phyloP scores from a whole-genome alignment of 2,113 vertebrate species.

The Sinocyclocheilus anshuiensis region DNA sequence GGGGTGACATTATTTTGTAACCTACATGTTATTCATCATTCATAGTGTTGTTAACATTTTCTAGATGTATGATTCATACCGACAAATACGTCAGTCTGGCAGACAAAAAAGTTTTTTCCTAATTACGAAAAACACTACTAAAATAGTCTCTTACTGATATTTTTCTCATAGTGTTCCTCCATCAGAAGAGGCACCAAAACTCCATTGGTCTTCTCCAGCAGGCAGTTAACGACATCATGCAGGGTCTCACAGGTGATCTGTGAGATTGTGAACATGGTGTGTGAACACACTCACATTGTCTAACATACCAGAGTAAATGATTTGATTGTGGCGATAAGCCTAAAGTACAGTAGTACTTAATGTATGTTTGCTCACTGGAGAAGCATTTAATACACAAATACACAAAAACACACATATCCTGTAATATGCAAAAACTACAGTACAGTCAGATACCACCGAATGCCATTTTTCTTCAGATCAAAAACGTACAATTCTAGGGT shows the following conservation, averaged over 20 bases:
- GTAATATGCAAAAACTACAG: background rate
- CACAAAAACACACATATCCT: background rate
- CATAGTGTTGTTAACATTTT: background rate
- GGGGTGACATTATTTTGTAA: background rate
- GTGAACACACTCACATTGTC: background rate
- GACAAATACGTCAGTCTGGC: background rate
- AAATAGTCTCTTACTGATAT: slow-evolving; percentile 72
- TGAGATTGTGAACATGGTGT: background rate
- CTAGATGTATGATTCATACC: background rate
- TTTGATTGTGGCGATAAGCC: background rate
- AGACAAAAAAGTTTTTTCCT: background rate
- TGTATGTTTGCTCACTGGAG: background rate
- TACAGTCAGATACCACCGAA: background rate
- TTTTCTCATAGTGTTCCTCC: slow-evolving; percentile 76
- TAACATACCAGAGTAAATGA: background rate
- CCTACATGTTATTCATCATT: background rate
- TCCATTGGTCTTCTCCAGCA: slow-evolving; percentile 71
- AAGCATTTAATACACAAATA: slow-evolving; percentile 3
- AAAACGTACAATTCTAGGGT: background rate
- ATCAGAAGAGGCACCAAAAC: slow-evolving; percentile 72
- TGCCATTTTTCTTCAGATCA: background rate
- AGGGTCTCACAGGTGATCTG: slow-evolving; percentile 79
- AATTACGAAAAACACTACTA: background rate
- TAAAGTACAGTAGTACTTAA: background rate
- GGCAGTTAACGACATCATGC: slow-evolving; percentile 69